These are phyloP conservation scores for Leucophenga varia DNA, from an alignment of 1,140 invertebrate species.

Conservation along the genomic window DNA sequence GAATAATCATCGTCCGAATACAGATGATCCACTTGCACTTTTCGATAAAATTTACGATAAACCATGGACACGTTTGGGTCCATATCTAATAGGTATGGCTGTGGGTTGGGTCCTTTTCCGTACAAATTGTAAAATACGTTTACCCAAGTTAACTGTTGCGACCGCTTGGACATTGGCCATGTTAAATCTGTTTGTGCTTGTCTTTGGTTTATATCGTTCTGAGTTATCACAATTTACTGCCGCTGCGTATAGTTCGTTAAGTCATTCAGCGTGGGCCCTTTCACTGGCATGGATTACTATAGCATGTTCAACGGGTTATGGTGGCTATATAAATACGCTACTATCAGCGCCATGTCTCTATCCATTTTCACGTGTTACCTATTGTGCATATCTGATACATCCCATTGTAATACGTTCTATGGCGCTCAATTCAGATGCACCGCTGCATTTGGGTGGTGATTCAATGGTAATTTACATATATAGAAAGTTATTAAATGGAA, in stretches of 20 bases:
- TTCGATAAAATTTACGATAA: constrained; percentile 89
- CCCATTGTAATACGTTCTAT: constrained; percentile 76
- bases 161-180: constrained; percentile 70
- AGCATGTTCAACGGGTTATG: constrained; percentile 85
- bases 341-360: constrained; percentile 76
- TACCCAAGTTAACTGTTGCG: constrained; percentile 70
- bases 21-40: constrained; percentile 77
- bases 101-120: constrained; percentile 80
- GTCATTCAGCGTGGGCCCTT: constrained; percentile 81
- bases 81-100: constrained; percentile 81
- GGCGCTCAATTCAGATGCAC: constrained; percentile 74
- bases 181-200: constrained; percentile 66
- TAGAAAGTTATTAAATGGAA: neutral
- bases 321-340: constrained; percentile 72
- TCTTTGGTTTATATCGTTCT: constrained; percentile 75
- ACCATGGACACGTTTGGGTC: constrained; percentile 80
- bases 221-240: constrained; percentile 68
- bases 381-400: constrained; percentile 81
- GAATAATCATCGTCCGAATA: constrained; percentile 76
- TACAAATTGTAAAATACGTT: constrained; percentile 75
- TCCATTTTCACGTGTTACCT: constrained; percentile 81
- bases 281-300: constrained; percentile 83
- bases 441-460: constrained; percentile 75
- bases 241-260: constrained; percentile 80
- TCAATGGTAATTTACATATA: constrained; percentile 63